Percentiles rank a stretch among this genome's conserved stretches.
phyloP scores from a whole-genome alignment of 2,113 vertebrate genomes.

The Eretmochelys imbricata region DNA sequence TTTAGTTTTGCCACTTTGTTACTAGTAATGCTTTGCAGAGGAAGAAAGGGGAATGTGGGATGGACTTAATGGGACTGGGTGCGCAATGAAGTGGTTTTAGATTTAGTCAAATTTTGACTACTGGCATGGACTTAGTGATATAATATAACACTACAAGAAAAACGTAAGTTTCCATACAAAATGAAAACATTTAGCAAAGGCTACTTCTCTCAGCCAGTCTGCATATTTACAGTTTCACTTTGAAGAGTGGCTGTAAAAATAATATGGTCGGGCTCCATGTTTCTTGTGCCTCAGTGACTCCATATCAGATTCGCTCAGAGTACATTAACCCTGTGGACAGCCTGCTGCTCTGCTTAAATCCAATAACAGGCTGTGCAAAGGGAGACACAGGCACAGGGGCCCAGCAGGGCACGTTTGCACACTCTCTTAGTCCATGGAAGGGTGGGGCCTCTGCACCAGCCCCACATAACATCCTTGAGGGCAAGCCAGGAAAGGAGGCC shows the following conservation, averaged over 20 bases:
- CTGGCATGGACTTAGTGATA: not conserved
- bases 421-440: not conserved
- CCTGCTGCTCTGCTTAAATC: not conserved
- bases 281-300: not conserved
- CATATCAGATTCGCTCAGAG: not conserved
- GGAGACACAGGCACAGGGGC: not conserved
- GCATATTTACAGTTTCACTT: not conserved
- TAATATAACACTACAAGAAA: not conserved
- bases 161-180: not conserved
- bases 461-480: not conserved
- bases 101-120: not conserved
- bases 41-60: not conserved
- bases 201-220: not conserved
- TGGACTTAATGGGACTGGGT: not conserved
- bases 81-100: not conserved
- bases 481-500: not conserved
- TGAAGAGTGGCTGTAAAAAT: not conserved
- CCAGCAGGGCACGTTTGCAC: not conserved
- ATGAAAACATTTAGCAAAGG: not conserved
- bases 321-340: rapidly evolving
- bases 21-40: not conserved
- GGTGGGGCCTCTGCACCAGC: not conserved
- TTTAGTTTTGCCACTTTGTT: not conserved
- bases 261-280: not conserved
- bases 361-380: not conserved